Conservation (phyloP, 1,140 invertebrate genomes). For the Drosophila oshimai region DNA sequence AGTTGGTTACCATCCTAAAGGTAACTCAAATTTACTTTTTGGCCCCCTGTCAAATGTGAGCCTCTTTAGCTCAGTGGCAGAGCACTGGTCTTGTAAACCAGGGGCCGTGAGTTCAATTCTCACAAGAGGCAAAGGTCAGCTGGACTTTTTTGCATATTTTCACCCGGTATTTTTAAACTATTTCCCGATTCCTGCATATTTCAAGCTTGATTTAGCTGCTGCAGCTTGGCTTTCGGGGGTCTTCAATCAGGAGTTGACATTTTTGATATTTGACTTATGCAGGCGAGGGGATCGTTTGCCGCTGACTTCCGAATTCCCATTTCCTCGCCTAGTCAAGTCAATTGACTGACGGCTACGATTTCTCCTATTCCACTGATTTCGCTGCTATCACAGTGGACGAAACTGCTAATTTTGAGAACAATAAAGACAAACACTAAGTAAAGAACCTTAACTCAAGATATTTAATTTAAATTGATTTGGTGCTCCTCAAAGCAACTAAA, state of each 20-base stretch:
- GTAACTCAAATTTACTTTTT: background rate
- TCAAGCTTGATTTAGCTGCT: slow-evolving; percentile 29
- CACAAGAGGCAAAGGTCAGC: slow-evolving; percentile 87
- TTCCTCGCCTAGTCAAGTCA: slow-evolving; percentile 50
- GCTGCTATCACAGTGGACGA: slow-evolving; percentile 8
- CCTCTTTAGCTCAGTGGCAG: slow-evolving; percentile 96
- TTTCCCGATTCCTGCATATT: slow-evolving; percentile 23
- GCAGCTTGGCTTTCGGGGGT: background rate
- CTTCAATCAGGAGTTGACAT: slow-evolving; percentile 40
- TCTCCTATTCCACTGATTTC: background rate
- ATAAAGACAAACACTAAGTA: too few species aligned
- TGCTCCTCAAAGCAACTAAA: too few species aligned
- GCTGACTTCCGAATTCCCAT: slow-evolving; percentile 6
- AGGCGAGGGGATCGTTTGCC: slow-evolving; percentile 12
- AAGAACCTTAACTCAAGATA: too few species aligned
- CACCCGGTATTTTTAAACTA: background rate
- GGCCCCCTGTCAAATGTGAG: slow-evolving; percentile 52
- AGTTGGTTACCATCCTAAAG: too few species aligned
- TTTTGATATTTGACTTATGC: slow-evolving; percentile 41
- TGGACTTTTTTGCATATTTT: background rate
- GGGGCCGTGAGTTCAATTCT: slow-evolving; percentile 95
- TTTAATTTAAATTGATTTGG: too few species aligned
- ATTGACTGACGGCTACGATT: slow-evolving; percentile 51
- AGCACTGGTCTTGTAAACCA: slow-evolving; percentile 97
- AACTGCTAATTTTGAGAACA: background rate